Evolutionary conservation across 2,888 invertebrate species (phyloP).

Genomic region (Brachyptera risi): DNA sequence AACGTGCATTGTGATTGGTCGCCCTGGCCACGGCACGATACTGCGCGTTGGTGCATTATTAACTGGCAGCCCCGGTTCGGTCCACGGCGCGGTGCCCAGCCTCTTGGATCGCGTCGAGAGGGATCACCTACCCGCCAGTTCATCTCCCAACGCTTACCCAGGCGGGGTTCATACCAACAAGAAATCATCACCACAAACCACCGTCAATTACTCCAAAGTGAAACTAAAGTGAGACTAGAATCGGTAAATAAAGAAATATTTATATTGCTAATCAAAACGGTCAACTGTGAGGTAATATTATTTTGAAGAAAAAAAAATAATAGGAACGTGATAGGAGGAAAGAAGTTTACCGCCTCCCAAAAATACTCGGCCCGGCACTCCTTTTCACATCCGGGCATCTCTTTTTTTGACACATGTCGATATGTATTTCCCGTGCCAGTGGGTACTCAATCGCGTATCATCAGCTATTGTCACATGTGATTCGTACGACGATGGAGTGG

Average conservation of each 20-base stretch:
- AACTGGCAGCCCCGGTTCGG: constrained; percentile 30
- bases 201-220: constrained; percentile 3
- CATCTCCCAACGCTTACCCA: constrained; percentile 7
- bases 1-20: constrained; percentile 29
- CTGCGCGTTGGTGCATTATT: constrained; percentile 33
- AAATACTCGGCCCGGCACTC: background rate
- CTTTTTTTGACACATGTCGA: background rate
- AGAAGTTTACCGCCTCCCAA: no score
- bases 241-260: no score
- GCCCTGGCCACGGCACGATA: constrained; percentile 10
- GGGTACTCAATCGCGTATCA: background rate
- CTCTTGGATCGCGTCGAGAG: no score
- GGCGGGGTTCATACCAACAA: background rate
- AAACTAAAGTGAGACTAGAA: background rate
- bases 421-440: background rate
- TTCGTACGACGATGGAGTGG: background rate
- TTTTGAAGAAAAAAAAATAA: no score
- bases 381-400: background rate
- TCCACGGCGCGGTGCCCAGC: constrained; percentile 16
- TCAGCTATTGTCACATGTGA: background rate
- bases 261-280: no score
- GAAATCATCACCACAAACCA: background rate
- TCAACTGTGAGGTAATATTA: no score
- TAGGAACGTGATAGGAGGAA: no score
- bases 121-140: background rate